Evolutionary conservation across 2,888 invertebrate genomes (phyloP).

Genomic region (Blastobasis lacticolella): DNA sequence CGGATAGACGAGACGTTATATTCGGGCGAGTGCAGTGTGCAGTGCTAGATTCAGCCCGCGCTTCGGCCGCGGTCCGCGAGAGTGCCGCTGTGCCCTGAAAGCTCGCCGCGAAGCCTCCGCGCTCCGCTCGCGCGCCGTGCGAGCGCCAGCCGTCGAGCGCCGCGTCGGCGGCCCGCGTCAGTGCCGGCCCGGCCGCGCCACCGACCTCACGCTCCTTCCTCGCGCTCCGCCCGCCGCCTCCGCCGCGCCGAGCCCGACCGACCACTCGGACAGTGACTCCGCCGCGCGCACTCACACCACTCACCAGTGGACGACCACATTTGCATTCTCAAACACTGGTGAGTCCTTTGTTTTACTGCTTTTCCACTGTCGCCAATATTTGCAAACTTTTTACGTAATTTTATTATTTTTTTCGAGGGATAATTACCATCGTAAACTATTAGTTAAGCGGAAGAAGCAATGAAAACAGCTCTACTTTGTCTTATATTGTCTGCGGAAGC

Average conservation of each 20-base stretch:
- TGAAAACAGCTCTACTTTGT: not conserved
- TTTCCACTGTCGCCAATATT: conserved; percentile 8
- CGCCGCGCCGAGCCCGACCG: not conserved
- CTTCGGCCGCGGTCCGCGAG: not conserved
- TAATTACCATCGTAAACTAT: not conserved
- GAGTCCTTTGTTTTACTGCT: conserved; percentile 24
- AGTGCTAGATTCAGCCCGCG: conserved; percentile 51
- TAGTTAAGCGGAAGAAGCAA: conserved; percentile 3
- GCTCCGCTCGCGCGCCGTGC: conserved; percentile 35
- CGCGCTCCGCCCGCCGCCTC: conserved; percentile 18
- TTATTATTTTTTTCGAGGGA: not conserved
- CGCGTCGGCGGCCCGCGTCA: conserved; percentile 57
- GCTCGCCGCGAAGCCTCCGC: conserved; percentile 69
- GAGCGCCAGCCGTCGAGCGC: conserved; percentile 32
- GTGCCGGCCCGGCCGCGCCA: conserved; percentile 74
- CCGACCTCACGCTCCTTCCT: conserved; percentile 57
- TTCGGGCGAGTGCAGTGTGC: conserved; percentile 70
- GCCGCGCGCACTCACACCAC: conserved; percentile 34
- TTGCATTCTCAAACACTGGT: conserved; percentile 49
- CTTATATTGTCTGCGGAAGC: conserved; percentile 12
- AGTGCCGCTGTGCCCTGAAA: conserved; percentile 62
- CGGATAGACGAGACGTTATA: conserved; percentile 45
- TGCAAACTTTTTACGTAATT: conserved; percentile 5
- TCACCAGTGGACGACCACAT: conserved; percentile 45
- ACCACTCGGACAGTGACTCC: conserved; percentile 47